Evolutionary conservation across 2,113 vertebrate species (phyloP).

Genomic region (Caretta caretta): DNA sequence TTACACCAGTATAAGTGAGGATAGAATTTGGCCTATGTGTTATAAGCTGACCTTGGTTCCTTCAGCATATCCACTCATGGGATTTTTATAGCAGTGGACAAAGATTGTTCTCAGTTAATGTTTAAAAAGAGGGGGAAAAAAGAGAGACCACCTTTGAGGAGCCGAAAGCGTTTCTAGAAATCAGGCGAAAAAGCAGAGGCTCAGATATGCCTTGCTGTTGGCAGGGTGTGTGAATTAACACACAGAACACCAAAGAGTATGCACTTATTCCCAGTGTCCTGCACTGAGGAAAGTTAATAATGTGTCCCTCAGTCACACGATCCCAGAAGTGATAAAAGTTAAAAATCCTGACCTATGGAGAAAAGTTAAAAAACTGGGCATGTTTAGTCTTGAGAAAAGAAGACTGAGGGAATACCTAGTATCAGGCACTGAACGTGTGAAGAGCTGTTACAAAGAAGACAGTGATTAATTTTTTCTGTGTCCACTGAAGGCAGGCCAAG

Average conservation of each 20-base stretch:
- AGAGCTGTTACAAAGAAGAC: too few species aligned
- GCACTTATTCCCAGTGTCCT: background rate
- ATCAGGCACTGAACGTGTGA: too few species aligned
- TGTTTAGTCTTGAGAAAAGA: too few species aligned
- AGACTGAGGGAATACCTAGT: too few species aligned
- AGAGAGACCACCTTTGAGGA: background rate
- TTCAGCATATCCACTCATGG: background rate
- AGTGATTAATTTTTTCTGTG: too few species aligned
- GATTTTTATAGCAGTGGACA: background rate
- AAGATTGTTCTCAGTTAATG: background rate
- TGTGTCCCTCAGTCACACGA: background rate
- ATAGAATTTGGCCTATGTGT: background rate
- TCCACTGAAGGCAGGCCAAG: too few species aligned
- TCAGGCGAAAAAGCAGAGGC: background rate
- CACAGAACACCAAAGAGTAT: background rate
- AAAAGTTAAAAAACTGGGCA: too few species aligned
- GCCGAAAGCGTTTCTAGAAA: background rate
- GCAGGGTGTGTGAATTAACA: background rate
- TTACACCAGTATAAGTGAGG: background rate
- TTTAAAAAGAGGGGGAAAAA: background rate
- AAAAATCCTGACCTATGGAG: too few species aligned
- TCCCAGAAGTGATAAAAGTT: too few species aligned
- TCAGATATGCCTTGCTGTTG: background rate
- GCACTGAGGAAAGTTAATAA: background rate
- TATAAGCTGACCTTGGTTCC: background rate